Conservation (phyloP, 2,113 vertebrate genomes). For the Psammodynastes pulverulentus region DNA sequence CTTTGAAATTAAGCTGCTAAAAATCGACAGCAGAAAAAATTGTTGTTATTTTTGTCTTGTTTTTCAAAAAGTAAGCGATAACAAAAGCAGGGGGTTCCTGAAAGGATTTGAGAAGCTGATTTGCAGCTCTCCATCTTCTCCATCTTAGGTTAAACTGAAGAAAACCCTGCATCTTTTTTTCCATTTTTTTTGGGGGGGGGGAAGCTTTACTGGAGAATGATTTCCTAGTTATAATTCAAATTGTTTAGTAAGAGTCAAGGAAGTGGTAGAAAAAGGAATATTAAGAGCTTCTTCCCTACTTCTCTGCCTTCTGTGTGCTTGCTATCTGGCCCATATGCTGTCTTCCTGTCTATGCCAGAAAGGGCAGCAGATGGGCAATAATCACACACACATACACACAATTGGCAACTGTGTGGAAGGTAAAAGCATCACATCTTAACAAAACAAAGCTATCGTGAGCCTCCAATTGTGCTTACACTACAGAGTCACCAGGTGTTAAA, state of each 20-base stretch:
- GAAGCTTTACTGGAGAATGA: neutral
- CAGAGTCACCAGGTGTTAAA: slow-evolving; percentile 48
- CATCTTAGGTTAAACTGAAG: neutral
- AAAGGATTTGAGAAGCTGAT: neutral
- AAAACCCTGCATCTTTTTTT: neutral
- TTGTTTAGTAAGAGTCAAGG: slow-evolving; percentile 32
- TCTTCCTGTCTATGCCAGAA: slow-evolving; percentile 57
- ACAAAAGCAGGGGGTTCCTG: neutral
- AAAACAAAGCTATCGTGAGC: slow-evolving; percentile 62
- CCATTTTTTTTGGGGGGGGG: neutral
- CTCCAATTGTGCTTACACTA: slow-evolving; percentile 42
- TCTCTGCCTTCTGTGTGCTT: slow-evolving; percentile 56
- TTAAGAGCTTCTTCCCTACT: slow-evolving; percentile 43
- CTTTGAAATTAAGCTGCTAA: neutral
- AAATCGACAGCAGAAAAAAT: neutral
- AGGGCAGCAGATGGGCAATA: slow-evolving; percentile 70
- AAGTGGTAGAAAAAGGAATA: slow-evolving; percentile 37
- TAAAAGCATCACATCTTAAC: slow-evolving; percentile 59
- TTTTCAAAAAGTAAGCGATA: neutral
- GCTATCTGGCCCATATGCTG: slow-evolving; percentile 68
- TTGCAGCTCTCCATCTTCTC: neutral
- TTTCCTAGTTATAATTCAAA: neutral
- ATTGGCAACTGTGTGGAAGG: slow-evolving; percentile 64
- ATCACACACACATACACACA: slow-evolving; percentile 44
- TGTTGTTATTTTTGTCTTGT: neutral